Evolutionary conservation across 2,888 invertebrate genomes (phyloP), one percentile per base, ranked within the genome.

Genomic region (Coleophora flavipennella): DNA sequence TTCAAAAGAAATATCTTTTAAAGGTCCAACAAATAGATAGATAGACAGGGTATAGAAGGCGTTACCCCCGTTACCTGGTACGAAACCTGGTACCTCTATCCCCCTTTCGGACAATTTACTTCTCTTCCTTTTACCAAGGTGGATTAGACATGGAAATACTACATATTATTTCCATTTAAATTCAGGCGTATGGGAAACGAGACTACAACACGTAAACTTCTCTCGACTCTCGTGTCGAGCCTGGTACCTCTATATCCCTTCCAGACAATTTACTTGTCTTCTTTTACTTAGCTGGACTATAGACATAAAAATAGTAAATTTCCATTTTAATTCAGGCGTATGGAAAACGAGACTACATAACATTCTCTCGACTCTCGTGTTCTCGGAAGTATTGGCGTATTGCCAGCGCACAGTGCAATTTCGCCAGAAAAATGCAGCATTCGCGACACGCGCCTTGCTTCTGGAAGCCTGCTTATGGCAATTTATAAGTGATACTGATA

Each of bases 201-300:
- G 79, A 80, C 81, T 67, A 77, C n/a, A n/a, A n/a, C 78, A 67
- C 70, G 74, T 81, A 83, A 83, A 80, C 80, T 83, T 84, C 81
- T 73, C 66, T n/a, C n/a, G n/a, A n/a, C n/a, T n/a, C n/a, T n/a
- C n/a, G n/a, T n/a, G n/a, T n/a, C n/a, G n/a, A n/a, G n/a, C n/a
- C n/a, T n/a, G n/a, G n/a, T n/a, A n/a, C 3, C 20, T 20, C 20
- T 4, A 6, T 20, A 3, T 20, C 20, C 6, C 6, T 20, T 6
- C 6, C 20, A 20, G 20, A 20, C 20, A 20, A 6, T 20, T 20
- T 6, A 20, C 20, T 20, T 20, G 3, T n/a, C 11, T 9, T 4
- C 8, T 34, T 35, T 35, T 13, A 11, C n/a, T 26, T 26, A 9
- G 10, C 9, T 10, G 7, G 29, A 29, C 10, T 29, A 29, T n/a